Base-by-base conservation (phyloP, 1,140 invertebrate species). In the Caligus rogercresseyi region DNA sequence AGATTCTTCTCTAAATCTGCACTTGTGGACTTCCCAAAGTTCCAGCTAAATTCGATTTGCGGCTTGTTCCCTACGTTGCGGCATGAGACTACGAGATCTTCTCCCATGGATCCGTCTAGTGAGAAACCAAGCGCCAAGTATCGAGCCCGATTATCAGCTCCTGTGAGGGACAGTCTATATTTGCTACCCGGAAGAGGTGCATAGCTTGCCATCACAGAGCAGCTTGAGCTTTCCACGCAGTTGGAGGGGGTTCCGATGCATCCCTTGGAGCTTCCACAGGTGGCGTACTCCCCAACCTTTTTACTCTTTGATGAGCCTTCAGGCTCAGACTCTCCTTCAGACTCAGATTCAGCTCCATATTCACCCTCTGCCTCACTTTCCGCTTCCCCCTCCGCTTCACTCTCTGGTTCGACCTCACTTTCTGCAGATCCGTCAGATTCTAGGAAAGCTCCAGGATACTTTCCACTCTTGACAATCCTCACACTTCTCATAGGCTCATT, bases 91-190 rank as follows among this genome's bases (percentile, higher is more conserved):
- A 60, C 57, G 25, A 60, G 24, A 19, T 60, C 57, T 3, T 18
- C 23, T 20, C 57, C 57, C 57, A 60, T 60, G 1, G 13, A 15
- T 18, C 18, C 57, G 25, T 60, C 57, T 11, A n/a, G 15, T 1
- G 57, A 60, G n/a, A 60, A 43, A 1, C 57, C 57, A 2, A 3
- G 1, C 15, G 57, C 24, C 24, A 60, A 25, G 19, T 60, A 60
- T 19, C 26, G 16, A 43, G 16, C 21, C 2, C n/a, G 11, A 11
- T 31, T 25, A 25, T 18, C 18, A 3, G 18, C 18, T 53, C 26
- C 18, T 2, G 13, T 26, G 7, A 25, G 3, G 2, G 24, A 18
- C 15, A 56, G 18, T 20, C 54, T 20, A 20, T 20, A 56, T n/a
- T 56, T 56, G 15, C 16, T 58, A 58, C 26, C 56, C 18, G 13